Conservation (phyloP, 2,113 vertebrate species). For the Synchiropus splendidus region DNA sequence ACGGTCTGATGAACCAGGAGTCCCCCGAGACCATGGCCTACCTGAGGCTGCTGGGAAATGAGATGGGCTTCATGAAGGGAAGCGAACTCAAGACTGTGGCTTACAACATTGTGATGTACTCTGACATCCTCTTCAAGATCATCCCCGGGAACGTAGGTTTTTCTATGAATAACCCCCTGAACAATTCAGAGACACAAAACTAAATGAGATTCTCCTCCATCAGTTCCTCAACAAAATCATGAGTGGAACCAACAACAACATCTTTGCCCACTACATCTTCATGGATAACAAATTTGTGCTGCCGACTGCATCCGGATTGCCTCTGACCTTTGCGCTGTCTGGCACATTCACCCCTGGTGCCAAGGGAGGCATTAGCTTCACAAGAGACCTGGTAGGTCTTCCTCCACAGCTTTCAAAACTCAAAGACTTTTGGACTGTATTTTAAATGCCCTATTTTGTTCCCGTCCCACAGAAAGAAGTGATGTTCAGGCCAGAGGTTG, state of each 20-base stretch:
- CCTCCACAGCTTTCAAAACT: background rate
- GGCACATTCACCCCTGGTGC: conserved; percentile 74
- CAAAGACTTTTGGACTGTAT: background rate
- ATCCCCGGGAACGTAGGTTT: conserved; percentile 37
- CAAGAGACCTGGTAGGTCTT: conserved; percentile 62
- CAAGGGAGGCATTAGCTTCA: conserved; percentile 64
- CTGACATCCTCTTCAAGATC: conserved; percentile 12
- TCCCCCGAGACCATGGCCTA: conserved; percentile 80
- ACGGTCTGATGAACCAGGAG: conserved; percentile 68
- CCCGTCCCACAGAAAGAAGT: conserved; percentile 62
- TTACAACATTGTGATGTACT: conserved; percentile 30
- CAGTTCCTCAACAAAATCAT: conserved; percentile 54
- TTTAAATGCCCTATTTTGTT: conserved; percentile 9
- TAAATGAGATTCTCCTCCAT: conserved; percentile 1
- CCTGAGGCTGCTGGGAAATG: conserved; percentile 76
- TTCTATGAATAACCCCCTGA: background rate
- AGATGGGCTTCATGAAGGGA: conserved; percentile 81
- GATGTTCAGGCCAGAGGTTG: conserved; percentile 71
- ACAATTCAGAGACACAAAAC: background rate
- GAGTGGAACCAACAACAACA: conserved; percentile 60
- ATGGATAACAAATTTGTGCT: conserved; percentile 85
- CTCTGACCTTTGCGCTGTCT: conserved; percentile 76
- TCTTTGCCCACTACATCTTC: conserved; percentile 87
- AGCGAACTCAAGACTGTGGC: conserved; percentile 67
- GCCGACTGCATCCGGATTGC: conserved; percentile 79